Evolutionary conservation across 2,113 vertebrate genomes (phyloP).

Genomic region (Takifugu bimaculatus): DNA sequence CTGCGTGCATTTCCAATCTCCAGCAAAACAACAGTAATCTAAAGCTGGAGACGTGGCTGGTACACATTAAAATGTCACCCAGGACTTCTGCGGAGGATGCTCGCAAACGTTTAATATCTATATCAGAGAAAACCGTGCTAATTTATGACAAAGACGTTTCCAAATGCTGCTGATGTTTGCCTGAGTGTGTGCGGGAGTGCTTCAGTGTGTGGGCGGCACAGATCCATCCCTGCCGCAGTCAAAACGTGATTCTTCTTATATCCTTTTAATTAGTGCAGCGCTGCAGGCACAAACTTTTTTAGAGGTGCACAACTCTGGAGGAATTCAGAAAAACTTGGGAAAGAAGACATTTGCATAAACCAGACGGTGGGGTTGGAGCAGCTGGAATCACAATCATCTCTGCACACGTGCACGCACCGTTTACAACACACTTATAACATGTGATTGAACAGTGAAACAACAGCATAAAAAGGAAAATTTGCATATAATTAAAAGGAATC

Average conservation of each 20-base stretch:
- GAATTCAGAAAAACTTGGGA: neutral
- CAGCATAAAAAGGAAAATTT: no score
- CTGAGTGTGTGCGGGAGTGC: neutral
- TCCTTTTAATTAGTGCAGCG: slow-evolving; percentile 53
- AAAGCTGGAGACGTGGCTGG: neutral
- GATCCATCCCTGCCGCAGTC: slow-evolving; percentile 22
- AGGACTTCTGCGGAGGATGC: slow-evolving; percentile 8
- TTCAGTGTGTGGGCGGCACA: slow-evolving; percentile 48
- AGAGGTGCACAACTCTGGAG: slow-evolving; percentile 13
- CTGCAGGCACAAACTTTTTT: slow-evolving; percentile 21
- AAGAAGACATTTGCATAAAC: neutral
- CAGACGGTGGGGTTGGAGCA: slow-evolving; percentile 3
- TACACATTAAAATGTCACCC: neutral
- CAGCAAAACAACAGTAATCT: neutral
- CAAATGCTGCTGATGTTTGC: slow-evolving; percentile 15
- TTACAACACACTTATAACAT: neutral
- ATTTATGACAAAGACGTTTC: slow-evolving; percentile 18
- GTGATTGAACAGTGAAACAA: no score
- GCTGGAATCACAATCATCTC: slow-evolving; percentile 11
- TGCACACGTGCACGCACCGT: neutral
- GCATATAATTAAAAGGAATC: no score
- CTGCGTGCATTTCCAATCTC: no score
- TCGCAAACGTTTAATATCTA: slow-evolving; percentile 20
- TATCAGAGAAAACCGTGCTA: slow-evolving; percentile 29
- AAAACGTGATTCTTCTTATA: slow-evolving; percentile 41